Base-by-base conservation (phyloP, 2,888 invertebrate genomes). In the Nezara viridula region DNA sequence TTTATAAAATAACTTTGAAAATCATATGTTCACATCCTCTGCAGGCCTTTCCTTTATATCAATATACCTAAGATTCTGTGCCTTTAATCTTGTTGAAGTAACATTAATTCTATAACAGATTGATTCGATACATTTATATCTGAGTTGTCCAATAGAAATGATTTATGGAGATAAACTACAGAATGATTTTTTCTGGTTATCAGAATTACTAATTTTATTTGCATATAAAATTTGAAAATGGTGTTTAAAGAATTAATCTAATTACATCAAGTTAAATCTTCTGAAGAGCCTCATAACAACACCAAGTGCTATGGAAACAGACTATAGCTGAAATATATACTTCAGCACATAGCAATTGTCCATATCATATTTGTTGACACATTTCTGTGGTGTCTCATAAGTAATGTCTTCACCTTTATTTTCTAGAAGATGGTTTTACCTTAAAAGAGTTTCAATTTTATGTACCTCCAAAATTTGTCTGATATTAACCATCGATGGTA, bases 11-110 rank as follows among this genome's bases (percentile, higher is more conserved):
- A 81, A 77, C 40, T 12, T 77, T 77, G 12, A 40, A 77, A 77
- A 77, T 40, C 40, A n/a, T 81, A 81, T n/a, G 2, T 81, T 81
- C 81, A 81, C 81, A 81, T 81, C 47, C 81, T 81, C 81, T 81
- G 4, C 44, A 44, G 81, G 81, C 81, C 81, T 81, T 47, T 81
- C 81, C 40, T n/a, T 77, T 44, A n/a, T 81, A 44, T n/a, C n/a
- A 44, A n/a, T 81, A 81, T 44, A 40, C 81, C 44, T 81, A 40
- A 81, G 81, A 44, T 44, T 81, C 81, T 81, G 81, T 81, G 81
- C 81, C 81, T 81, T 81, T 81, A 44, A 81, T 77, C 37, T 77
- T 21, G 21, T 14, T 81, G n/a, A 81, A 81, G 40, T 44, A 24
- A 40, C 40, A 77, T 77, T 60, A 77, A 81, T 47, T 81, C 16